phyloP scores from a whole-genome alignment of 1,140 invertebrate genomes.

The Cherax quadricarinatus region DNA sequence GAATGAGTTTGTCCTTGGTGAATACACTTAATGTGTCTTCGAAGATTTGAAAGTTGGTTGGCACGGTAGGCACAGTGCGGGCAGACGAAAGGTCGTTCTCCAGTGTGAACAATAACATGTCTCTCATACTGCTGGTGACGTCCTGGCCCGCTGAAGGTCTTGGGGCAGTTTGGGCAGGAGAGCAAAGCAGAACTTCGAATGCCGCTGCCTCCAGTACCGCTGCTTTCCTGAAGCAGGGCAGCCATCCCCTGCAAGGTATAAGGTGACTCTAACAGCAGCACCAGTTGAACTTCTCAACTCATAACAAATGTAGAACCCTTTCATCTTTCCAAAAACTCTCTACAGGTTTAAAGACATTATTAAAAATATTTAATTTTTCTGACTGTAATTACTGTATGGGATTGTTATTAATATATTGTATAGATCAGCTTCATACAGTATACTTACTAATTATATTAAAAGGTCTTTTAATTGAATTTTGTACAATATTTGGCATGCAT shows the following conservation, averaged over 20 bases:
- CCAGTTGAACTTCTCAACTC: neutral
- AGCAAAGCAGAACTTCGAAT: slow-evolving; percentile 36
- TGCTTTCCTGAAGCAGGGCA: slow-evolving; percentile 49
- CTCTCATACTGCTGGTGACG: slow-evolving; percentile 66
- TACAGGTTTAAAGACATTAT: neutral
- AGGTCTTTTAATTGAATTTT: neutral
- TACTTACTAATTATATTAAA: neutral
- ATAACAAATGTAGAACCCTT: neutral
- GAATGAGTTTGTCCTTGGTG: slow-evolving; percentile 35
- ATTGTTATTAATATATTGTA: neutral
- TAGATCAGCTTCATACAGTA: neutral
- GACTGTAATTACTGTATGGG: neutral
- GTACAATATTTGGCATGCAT: neutral
- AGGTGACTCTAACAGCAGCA: slow-evolving; percentile 60
- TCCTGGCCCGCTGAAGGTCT: slow-evolving; percentile 62
- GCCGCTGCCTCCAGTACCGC: slow-evolving; percentile 27
- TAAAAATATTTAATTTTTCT: neutral
- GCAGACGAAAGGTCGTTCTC: slow-evolving; percentile 98
- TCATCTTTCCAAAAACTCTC: neutral
- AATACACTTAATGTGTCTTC: slow-evolving; percentile 65
- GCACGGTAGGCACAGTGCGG: slow-evolving; percentile 83
- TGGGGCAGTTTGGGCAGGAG: slow-evolving; percentile 70
- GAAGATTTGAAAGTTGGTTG: slow-evolving; percentile 69
- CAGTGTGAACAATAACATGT: slow-evolving; percentile 84
- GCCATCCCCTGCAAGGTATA: slow-evolving; percentile 63